Conservation (phyloP, 2,888 invertebrate species). For the Conops quadrifasciatus region DNA sequence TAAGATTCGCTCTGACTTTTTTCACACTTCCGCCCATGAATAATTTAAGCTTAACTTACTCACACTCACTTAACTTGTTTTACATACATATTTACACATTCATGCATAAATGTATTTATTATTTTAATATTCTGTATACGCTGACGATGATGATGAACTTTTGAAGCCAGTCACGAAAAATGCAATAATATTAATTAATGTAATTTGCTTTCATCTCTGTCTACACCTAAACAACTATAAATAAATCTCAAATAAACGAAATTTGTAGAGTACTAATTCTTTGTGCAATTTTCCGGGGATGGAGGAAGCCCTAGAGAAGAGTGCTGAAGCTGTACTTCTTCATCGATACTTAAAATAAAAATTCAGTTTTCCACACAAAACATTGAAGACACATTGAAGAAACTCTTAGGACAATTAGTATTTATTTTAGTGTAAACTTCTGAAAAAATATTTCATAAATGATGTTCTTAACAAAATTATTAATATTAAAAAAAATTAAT, state of each 20-base stretch:
- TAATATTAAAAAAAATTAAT: conserved; percentile 18
- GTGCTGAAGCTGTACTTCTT: no score
- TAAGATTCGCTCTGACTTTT: conserved; percentile 18
- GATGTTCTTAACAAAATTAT: not conserved
- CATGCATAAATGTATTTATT: conserved; percentile 19
- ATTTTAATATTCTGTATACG: conserved; percentile 9
- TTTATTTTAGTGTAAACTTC: no score
- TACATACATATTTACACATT: conserved; percentile 14
- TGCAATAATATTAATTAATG: conserved; percentile 14
- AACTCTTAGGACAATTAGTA: no score
- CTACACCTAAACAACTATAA: conserved; percentile 25
- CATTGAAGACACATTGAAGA: no score
- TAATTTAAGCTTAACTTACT: conserved; percentile 21
- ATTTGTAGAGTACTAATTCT: no score
- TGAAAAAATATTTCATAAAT: not conserved
- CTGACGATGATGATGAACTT: not conserved
- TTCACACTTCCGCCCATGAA: conserved; percentile 5
- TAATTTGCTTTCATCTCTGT: conserved; percentile 22
- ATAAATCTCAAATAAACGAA: not conserved
- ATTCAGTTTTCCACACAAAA: no score
- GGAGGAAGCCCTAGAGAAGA: no score
- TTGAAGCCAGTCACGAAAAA: not conserved
- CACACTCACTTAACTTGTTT: conserved; percentile 2
- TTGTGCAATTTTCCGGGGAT: no score
- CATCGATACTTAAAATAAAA: no score